phyloP scores from a whole-genome alignment of 2,113 vertebrate genomes.

The Malurus melanocephalus region DNA sequence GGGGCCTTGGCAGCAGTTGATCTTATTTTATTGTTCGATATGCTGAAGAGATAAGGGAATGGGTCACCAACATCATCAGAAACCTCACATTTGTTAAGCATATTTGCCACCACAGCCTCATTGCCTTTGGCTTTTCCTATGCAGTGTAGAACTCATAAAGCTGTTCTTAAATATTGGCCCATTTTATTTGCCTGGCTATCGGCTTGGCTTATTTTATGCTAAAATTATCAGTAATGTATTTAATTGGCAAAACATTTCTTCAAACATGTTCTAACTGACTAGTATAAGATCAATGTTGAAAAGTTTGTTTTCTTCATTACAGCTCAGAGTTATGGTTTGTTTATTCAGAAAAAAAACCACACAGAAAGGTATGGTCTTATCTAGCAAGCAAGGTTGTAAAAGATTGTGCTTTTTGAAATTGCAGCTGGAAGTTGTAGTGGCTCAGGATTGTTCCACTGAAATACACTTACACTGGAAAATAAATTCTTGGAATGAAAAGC shows the following conservation, averaged over 20 bases:
- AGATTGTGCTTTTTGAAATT: neutral
- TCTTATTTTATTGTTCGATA: neutral
- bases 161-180: constrained; percentile 2
- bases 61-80: neutral
- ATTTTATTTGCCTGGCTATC: neutral
- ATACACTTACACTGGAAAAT: neutral
- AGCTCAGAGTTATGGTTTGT: neutral
- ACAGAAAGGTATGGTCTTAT: neutral
- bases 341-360: neutral
- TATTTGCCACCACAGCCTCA: neutral
- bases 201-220: neutral
- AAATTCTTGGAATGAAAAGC: neutral
- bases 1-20: neutral
- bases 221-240: neutral
- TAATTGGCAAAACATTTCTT: neutral
- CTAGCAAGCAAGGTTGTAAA: neutral
- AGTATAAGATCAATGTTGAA: neutral
- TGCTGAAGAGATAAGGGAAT: neutral
- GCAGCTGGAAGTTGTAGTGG: neutral
- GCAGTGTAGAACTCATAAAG: neutral
- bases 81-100: neutral
- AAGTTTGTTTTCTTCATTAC: neutral
- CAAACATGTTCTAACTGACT: neutral
- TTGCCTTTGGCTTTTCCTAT: neutral
- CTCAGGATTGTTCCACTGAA: neutral